Percentiles rank a stretch among this genome's conserved stretches.
Conservation (phyloP, 2,888 invertebrate species). For the Yponomeuta plumbellus region DNA sequence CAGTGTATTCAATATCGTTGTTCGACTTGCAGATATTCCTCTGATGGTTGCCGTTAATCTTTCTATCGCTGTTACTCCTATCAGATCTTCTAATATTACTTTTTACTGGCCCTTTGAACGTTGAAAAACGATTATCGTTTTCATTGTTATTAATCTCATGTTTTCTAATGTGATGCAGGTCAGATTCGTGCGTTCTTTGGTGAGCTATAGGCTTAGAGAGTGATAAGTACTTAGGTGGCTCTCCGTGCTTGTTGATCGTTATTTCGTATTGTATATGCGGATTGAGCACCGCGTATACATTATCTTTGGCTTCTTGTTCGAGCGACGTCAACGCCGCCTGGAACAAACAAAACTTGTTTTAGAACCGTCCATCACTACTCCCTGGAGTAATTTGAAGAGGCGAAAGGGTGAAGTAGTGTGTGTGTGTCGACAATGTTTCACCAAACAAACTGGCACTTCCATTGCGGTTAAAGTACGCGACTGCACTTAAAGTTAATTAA, state of each 20-base stretch:
- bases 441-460: background rate
- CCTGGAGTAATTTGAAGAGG: background rate
- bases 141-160: slow-evolving; percentile 58
- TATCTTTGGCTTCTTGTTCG: slow-evolving; percentile 75
- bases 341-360: slow-evolving; percentile 27
- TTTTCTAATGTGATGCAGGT: slow-evolving; percentile 44
- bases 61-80: slow-evolving; percentile 40
- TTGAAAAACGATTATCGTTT: slow-evolving; percentile 41
- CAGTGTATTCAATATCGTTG: slow-evolving; percentile 61
- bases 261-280: slow-evolving; percentile 75
- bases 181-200: slow-evolving; percentile 68
- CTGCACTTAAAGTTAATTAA: slow-evolving; percentile 1
- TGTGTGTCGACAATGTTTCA: slow-evolving; percentile 7
- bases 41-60: slow-evolving; percentile 34
- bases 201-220: slow-evolving; percentile 70
- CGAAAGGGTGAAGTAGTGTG: slow-evolving; percentile 1
- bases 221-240: slow-evolving; percentile 71
- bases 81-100: slow-evolving; percentile 37
- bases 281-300: slow-evolving; percentile 73
- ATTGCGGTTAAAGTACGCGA: background rate
- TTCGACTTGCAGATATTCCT: slow-evolving; percentile 53
- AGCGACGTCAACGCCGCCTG: slow-evolving; percentile 69
- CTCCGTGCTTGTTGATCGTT: slow-evolving; percentile 72
- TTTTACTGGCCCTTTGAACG: slow-evolving; percentile 37
- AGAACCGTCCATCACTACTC: background rate